phyloP scores from a whole-genome alignment of 30 jellyfish, hydroid and myxozoan species.

The Sanderia malayensis region DNA sequence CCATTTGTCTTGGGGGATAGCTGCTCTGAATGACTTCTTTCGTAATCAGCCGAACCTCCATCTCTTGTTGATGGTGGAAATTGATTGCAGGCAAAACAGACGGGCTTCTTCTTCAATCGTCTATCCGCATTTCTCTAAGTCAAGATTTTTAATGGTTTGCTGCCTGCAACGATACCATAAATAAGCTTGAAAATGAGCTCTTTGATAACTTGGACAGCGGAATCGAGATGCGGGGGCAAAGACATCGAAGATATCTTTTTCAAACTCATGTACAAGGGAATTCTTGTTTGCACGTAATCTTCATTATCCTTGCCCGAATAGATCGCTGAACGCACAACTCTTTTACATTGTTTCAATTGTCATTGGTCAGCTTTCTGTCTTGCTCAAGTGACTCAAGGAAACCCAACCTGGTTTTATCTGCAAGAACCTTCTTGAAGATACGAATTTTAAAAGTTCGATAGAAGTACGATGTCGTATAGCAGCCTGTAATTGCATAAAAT shows the following conservation, averaged over 20 bases:
- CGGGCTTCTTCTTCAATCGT: conserved; percentile 10
- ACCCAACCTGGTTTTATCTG: conserved; percentile 6
- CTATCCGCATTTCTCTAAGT: conserved; percentile 30
- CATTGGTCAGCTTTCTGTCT: conserved; percentile 16
- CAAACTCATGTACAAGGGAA: conserved; percentile 23
- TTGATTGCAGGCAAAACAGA: neutral
- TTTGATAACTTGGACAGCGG: conserved; percentile 55
- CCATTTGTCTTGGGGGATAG: neutral
- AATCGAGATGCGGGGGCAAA: conserved; percentile 54
- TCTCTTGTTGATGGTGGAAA: conserved; percentile 11
- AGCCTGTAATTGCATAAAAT: conserved; percentile 28
- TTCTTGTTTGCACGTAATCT: conserved; percentile 39
- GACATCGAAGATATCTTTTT: conserved; percentile 41
- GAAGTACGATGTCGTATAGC: conserved; percentile 34
- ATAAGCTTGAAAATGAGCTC: conserved; percentile 47
- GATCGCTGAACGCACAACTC: conserved; percentile 34
- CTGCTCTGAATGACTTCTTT: neutral
- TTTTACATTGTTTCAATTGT: conserved; percentile 8
- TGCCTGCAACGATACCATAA: conserved; percentile 49
- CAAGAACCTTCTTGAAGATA: conserved; percentile 11
- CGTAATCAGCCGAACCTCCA: neutral
- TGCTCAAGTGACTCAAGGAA: conserved; percentile 34
- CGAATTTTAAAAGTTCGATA: conserved; percentile 44
- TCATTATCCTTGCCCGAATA: conserved; percentile 31
- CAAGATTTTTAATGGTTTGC: conserved; percentile 27